Evolutionary conservation across 2,888 invertebrate species (phyloP).

Genomic region (Cryptosula pallasiana): DNA sequence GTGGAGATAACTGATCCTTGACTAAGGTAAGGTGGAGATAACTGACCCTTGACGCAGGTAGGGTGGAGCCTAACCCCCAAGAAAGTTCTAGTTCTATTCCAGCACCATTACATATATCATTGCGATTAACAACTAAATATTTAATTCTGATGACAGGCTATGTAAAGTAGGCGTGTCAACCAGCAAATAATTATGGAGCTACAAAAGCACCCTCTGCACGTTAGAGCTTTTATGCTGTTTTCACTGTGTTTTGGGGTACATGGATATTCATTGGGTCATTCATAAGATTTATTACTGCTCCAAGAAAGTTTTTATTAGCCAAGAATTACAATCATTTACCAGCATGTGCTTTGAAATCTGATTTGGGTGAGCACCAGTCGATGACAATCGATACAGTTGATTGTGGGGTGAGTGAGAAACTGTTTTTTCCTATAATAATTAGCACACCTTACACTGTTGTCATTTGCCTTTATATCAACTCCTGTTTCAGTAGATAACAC

Average conservation of each 20-base stretch:
- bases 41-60: no score
- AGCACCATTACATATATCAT: no score
- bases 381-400: not conserved
- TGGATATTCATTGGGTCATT: not conserved
- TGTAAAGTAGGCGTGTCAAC: not conserved
- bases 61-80: no score
- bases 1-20: no score
- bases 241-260: constrained; percentile 1
- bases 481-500: no score
- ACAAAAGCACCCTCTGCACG: not conserved
- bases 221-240: not conserved
- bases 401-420: not conserved
- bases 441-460: no score
- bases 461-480: no score
- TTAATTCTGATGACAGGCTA: not conserved
- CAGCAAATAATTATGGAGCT: not conserved
- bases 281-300: not conserved
- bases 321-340: not conserved
- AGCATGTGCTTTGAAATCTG: not conserved
- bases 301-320: constrained; percentile 14
- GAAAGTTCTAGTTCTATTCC: no score
- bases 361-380: not conserved
- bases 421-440: no score
- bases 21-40: no score
- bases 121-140: no score